Conservation (phyloP, 2,797 vertebrate genomes). For the Cynodonichthys magdalenae region DNA sequence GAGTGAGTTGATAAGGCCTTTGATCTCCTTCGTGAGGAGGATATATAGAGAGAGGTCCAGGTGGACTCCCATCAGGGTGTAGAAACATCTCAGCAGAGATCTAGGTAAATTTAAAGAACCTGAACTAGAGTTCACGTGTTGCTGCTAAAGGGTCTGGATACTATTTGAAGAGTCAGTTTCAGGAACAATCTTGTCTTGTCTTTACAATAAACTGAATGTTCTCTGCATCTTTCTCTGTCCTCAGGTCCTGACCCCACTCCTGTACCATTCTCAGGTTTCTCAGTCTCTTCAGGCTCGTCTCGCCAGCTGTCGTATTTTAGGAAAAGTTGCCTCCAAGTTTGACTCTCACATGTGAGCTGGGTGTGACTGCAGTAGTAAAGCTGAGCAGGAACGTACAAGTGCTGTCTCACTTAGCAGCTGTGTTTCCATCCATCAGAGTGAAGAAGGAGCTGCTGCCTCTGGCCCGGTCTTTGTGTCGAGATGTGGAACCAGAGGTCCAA, state of each 20-base stretch:
- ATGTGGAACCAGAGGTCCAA: constrained; percentile 92
- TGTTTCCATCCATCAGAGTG: constrained; percentile 77
- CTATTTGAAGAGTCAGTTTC: too few relatives aligned
- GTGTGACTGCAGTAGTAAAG: background rate
- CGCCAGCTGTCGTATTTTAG: constrained; percentile 92
- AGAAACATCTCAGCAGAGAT: too few relatives aligned
- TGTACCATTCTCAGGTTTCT: constrained; percentile 91
- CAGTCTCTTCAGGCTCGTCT: constrained; percentile 90
- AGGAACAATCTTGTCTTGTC: too few relatives aligned
- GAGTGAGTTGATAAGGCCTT: too few relatives aligned
- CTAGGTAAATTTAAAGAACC: too few relatives aligned
- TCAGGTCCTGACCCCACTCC: constrained; percentile 91
- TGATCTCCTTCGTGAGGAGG: too few relatives aligned
- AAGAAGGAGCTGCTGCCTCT: constrained; percentile 92
- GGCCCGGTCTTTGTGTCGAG: constrained; percentile 91
- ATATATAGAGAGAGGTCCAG: too few relatives aligned
- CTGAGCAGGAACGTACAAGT: too few relatives aligned
- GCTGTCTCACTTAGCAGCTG: background rate
- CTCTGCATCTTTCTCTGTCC: constrained; percentile 2
- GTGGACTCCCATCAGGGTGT: too few relatives aligned
- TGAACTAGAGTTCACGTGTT: too few relatives aligned
- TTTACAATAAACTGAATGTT: too few relatives aligned
- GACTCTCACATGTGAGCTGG: constrained; percentile 89
- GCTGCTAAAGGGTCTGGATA: too few relatives aligned
- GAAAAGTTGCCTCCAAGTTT: constrained; percentile 91